These are phyloP conservation scores for Melinaea marsaeus DNA, from an alignment of 2,888 invertebrate genomes.

Conservation along the genomic window DNA sequence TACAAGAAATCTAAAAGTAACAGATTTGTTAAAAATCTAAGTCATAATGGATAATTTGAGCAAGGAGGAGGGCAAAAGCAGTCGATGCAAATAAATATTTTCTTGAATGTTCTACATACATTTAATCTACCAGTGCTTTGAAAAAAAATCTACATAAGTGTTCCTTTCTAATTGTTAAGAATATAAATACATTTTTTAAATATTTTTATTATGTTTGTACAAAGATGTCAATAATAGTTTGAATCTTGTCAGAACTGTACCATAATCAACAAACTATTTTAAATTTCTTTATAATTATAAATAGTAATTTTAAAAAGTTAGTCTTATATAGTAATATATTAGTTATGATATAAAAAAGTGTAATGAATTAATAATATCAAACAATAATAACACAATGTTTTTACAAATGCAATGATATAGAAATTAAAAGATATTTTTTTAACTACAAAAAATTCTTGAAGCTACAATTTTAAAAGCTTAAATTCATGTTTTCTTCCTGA, in stretches of 20 bases:
- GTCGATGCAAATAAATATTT: no score
- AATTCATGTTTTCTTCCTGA: slow-evolving; percentile 51
- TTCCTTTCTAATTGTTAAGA: neutral
- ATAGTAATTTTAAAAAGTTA: neutral
- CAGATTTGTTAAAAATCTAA: no score
- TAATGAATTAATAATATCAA: neutral
- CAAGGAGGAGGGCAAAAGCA: no score
- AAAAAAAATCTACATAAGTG: neutral
- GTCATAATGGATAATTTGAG: no score
- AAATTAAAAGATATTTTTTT: no score
- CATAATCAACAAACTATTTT: neutral
- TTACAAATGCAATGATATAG: no score
- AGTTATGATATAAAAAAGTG: neutral
- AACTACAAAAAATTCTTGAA: no score
- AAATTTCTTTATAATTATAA: neutral
- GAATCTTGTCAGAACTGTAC: neutral
- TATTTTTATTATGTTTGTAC: neutral
- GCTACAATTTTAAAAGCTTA: slow-evolving; percentile 45
- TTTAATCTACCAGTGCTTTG: no score
- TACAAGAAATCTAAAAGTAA: no score
- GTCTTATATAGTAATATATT: neutral
- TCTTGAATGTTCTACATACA: no score
- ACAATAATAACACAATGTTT: neutral
- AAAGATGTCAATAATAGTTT: neutral
- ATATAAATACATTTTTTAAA: neutral